Conservation (phyloP, 1,140 invertebrate species). For the Octopus sinensis region DNA sequence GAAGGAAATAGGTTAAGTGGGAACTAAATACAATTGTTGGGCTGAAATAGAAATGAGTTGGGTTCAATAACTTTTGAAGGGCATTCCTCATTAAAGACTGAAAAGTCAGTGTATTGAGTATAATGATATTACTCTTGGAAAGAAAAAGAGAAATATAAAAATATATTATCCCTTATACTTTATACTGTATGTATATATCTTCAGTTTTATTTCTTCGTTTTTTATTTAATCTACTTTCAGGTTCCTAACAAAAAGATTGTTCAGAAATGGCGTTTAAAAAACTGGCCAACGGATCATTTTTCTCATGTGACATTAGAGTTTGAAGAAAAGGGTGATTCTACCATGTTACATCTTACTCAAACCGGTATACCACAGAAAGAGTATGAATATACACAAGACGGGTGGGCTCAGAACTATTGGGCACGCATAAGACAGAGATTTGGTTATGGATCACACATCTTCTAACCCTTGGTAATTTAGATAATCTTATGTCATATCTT, state of each 20-base stretch:
- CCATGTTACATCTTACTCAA: conserved; percentile 76
- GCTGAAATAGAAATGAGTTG: too few species aligned
- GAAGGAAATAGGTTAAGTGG: too few species aligned
- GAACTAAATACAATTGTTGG: too few species aligned
- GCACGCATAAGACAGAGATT: conserved; percentile 87
- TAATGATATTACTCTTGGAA: too few species aligned
- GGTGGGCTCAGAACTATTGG: conserved; percentile 91
- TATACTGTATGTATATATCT: too few species aligned
- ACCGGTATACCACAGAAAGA: conserved; percentile 74
- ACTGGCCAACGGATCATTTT: conserved; percentile 89
- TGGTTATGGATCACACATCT: conserved; percentile 79
- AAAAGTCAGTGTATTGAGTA: too few species aligned
- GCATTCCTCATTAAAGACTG: too few species aligned
- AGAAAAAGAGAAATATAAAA: too few species aligned
- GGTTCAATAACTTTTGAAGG: too few species aligned
- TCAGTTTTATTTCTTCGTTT: too few species aligned
- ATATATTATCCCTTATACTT: too few species aligned
- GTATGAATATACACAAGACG: conserved; percentile 75
- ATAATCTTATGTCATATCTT: too few species aligned
- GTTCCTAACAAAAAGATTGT: conserved; percentile 79
- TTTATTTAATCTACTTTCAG: conserved; percentile 41
- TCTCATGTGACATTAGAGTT: conserved; percentile 84
- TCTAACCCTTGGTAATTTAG: conserved; percentile 45
- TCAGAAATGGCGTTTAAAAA: conserved; percentile 91
- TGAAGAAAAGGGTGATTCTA: conserved; percentile 79